A percentile compares a stretch with the other conserved stretches of the same genome.
These are phyloP conservation scores for Mimas tiliae DNA, from an alignment of 2,888 invertebrate species.

Conservation along the genomic window DNA sequence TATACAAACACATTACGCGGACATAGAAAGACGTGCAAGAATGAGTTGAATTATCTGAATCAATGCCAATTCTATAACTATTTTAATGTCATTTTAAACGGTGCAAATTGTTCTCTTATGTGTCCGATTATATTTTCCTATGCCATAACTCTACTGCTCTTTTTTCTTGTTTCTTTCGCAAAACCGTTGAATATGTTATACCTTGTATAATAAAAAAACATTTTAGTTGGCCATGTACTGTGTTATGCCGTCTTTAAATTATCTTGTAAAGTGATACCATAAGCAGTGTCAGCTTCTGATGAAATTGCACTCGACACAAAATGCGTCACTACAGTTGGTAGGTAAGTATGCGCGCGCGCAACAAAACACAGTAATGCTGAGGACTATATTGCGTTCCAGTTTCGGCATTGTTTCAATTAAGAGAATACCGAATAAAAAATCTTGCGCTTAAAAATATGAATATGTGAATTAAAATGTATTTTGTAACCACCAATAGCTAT, in stretches of 20 bases:
- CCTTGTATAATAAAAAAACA: neutral
- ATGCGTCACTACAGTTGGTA: slow-evolving; percentile 28
- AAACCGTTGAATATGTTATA: neutral
- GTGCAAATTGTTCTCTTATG: neutral
- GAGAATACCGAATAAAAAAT: neutral
- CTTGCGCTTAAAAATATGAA: neutral
- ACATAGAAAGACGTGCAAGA: too few relatives aligned
- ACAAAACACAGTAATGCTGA: slow-evolving; percentile 36
- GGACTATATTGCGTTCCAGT: slow-evolving; percentile 19
- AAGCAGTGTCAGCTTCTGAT: slow-evolving; percentile 55
- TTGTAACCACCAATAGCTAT: neutral
- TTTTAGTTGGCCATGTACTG: neutral
- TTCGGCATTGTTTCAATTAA: slow-evolving; percentile 4
- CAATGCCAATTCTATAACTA: too few relatives aligned
- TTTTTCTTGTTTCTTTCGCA: neutral
- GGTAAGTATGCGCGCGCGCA: slow-evolving; percentile 37
- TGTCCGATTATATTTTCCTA: too few relatives aligned
- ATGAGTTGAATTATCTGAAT: too few relatives aligned
- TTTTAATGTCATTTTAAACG: neutral
- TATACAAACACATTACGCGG: too few relatives aligned
- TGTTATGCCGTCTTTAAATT: slow-evolving; percentile 15
- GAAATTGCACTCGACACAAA: slow-evolving; percentile 31
- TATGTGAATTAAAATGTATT: neutral
- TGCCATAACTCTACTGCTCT: too few relatives aligned
- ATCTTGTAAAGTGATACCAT: slow-evolving; percentile 65